Conservation (phyloP, 2,888 invertebrate genomes). For the Epistrophe grossulariae region DNA sequence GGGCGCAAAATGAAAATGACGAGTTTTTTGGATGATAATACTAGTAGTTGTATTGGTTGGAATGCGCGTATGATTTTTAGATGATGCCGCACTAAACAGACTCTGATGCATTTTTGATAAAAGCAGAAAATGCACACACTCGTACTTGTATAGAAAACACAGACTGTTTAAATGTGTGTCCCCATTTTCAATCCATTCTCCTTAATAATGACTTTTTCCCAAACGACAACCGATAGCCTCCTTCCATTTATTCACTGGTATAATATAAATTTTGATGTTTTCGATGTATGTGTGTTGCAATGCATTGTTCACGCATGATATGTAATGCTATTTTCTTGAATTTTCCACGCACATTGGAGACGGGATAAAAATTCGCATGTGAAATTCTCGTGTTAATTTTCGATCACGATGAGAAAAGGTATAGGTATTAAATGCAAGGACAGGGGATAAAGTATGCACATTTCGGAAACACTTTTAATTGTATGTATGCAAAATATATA, state of each 20-base stretch:
- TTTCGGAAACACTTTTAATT: background rate
- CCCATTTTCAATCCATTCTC: background rate
- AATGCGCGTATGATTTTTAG: slow-evolving; percentile 56
- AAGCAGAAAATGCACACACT: background rate
- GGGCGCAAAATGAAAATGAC: slow-evolving; percentile 12
- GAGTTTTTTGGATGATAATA: background rate
- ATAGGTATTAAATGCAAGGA: background rate
- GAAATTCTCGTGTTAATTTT: slow-evolving; percentile 5
- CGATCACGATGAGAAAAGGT: background rate
- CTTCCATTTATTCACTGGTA: background rate
- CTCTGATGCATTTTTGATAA: slow-evolving; percentile 2
- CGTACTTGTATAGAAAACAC: background rate
- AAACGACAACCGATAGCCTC: background rate
- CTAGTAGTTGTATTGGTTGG: slow-evolving; percentile 24
- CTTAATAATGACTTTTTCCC: background rate
- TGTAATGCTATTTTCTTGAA: background rate
- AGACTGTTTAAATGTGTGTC: background rate
- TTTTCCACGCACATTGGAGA: slow-evolving; percentile 11
- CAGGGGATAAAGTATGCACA: background rate
- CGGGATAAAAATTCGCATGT: background rate
- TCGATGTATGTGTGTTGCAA: background rate
- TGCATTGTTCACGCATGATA: background rate
- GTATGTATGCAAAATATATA: background rate
- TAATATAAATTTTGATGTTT: background rate
- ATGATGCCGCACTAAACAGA: background rate